phyloP scores from a whole-genome alignment of 1,140 invertebrate genomes.

The Amyelois transitella region DNA sequence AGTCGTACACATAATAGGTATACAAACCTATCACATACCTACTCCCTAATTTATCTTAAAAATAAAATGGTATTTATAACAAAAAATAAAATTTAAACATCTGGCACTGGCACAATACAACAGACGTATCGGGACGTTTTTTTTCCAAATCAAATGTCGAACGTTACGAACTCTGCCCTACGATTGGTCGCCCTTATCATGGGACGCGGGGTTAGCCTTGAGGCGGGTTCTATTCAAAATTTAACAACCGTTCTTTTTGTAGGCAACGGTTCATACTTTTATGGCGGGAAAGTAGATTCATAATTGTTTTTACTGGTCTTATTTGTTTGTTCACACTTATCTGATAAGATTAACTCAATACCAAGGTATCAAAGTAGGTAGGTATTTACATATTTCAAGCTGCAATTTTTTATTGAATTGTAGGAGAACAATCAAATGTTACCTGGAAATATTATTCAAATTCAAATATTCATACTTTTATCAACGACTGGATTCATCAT shows the following conservation, averaged over 20 bases:
- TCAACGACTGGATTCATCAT: too few species aligned
- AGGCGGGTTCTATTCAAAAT: slow-evolving; percentile 32
- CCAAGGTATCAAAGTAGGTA: too few species aligned
- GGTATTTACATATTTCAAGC: too few species aligned
- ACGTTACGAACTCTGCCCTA: slow-evolving; percentile 41
- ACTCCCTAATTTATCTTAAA: not conserved
- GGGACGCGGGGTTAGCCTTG: slow-evolving; percentile 50
- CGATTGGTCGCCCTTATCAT: slow-evolving; percentile 67
- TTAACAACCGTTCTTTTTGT: slow-evolving; percentile 41
- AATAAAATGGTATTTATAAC: not conserved
- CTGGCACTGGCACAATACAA: slow-evolving; percentile 5
- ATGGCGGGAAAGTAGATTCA: slow-evolving; percentile 13
- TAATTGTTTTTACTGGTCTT: not conserved
- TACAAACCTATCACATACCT: too few species aligned
- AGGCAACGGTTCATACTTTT: slow-evolving; percentile 51
- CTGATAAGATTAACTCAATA: too few species aligned
- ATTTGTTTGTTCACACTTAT: not conserved
- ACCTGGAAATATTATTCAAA: too few species aligned
- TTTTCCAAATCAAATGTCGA: slow-evolving; percentile 33
- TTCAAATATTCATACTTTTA: too few species aligned
- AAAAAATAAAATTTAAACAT: slow-evolving; percentile 7
- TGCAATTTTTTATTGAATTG: too few species aligned
- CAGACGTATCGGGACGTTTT: slow-evolving; percentile 15
- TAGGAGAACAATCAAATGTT: too few species aligned
- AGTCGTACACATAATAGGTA: not conserved